phyloP scores from a whole-genome alignment of 2,797 vertebrate species.

The Tadarida brasiliensis region DNA sequence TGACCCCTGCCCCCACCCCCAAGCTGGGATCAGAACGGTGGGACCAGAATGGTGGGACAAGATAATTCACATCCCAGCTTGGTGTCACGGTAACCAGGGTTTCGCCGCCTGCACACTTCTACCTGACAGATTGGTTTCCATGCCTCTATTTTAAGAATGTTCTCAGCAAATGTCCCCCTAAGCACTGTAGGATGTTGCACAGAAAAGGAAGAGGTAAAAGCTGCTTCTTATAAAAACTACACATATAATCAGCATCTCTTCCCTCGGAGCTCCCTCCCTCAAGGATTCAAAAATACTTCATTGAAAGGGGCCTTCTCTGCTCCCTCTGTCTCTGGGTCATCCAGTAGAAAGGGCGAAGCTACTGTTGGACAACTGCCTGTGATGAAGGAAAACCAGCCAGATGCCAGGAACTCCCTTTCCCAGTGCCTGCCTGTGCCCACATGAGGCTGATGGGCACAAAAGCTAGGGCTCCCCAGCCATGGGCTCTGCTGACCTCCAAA shows the following conservation, averaged over 20 bases:
- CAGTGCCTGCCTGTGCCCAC: neutral
- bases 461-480: neutral
- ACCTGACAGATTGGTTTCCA: constrained; percentile 83
- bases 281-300: constrained; percentile 72
- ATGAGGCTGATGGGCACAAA: neutral
- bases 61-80: constrained; percentile 53
- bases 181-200: constrained; percentile 74
- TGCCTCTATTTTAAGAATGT: constrained; percentile 84
- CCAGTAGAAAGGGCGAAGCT: neutral
- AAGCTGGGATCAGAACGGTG: neutral
- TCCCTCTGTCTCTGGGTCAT: constrained; percentile 37
- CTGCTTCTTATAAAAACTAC: constrained; percentile 59
- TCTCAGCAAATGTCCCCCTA: constrained; percentile 76
- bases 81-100: constrained; percentile 76
- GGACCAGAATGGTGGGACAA: constrained; percentile 67
- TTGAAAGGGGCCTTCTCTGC: constrained; percentile 42
- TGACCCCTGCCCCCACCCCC: neutral
- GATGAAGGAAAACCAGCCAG: neutral
- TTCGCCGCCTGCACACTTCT: constrained; percentile 76
- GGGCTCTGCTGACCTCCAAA: neutral
- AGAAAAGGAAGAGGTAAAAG: constrained; percentile 78
- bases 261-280: constrained; percentile 55
- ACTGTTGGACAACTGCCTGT: neutral
- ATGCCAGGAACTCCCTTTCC: neutral
- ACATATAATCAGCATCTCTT: constrained; percentile 57